These are phyloP conservation scores for Amphiprion percula DNA, from an alignment of 2,113 vertebrate genomes.

Conservation along the genomic window DNA sequence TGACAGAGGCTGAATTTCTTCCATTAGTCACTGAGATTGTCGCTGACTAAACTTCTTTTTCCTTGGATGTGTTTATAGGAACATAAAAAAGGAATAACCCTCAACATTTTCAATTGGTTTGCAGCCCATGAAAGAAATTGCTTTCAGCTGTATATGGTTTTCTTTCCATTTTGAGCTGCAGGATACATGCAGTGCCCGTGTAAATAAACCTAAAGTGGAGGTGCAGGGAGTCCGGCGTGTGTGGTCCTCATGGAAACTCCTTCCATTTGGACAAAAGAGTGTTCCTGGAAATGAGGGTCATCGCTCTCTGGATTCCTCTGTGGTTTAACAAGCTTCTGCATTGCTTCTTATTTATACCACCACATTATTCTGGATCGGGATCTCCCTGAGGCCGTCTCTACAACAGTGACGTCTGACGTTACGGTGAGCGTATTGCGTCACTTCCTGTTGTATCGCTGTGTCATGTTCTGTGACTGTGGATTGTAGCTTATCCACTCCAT, in stretches of 20 bases:
- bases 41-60: slow-evolving; percentile 7
- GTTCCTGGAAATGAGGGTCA: slow-evolving; percentile 50
- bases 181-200: slow-evolving; percentile 40
- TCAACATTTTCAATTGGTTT: neutral
- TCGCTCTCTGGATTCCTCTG: slow-evolving; percentile 6
- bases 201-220: slow-evolving; percentile 69
- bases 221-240: slow-evolving; percentile 53
- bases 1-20: neutral
- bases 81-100: neutral
- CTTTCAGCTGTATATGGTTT: slow-evolving; percentile 59
- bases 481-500: no score
- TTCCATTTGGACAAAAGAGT: slow-evolving; percentile 7
- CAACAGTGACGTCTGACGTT: no score
- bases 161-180: slow-evolving; percentile 13
- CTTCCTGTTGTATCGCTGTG: no score
- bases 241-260: slow-evolving; percentile 59
- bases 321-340: slow-evolving; percentile 33
- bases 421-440: no score
- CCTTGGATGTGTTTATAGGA: neutral
- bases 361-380: neutral
- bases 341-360: neutral
- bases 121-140: slow-evolving; percentile 11
- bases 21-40: neutral
- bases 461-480: no score
- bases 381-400: no score